These are phyloP conservation scores for Amphiduros pacificus DNA, from an alignment of 2,888 invertebrate species.

Conservation along the genomic window DNA sequence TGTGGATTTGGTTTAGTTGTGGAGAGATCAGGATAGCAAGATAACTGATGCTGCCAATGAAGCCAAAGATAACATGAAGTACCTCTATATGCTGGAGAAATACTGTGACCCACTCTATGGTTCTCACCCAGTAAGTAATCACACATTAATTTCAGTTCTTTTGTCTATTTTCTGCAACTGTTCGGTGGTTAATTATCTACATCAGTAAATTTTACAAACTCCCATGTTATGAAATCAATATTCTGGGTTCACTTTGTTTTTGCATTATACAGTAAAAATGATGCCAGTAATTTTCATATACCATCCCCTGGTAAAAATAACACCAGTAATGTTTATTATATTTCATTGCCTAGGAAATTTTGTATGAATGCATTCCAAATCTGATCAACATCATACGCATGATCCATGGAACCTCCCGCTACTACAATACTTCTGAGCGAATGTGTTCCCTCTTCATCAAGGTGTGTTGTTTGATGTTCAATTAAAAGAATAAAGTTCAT, in stretches of 20 bases:
- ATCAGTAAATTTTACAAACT: no score
- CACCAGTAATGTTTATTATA: no score
- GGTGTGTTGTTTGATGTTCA: constrained; percentile 35
- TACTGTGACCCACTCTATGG: constrained; percentile 57
- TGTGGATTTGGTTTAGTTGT: no score
- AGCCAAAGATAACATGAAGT: constrained; percentile 57
- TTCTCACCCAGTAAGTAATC: constrained; percentile 52
- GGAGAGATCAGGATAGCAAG: constrained; percentile 51
- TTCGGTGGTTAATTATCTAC: no score
- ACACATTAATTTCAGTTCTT: no score
- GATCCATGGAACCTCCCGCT: constrained; percentile 52
- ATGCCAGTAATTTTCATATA: no score
- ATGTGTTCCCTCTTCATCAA: constrained; percentile 56
- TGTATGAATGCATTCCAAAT: constrained; percentile 50
- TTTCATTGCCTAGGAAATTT: constrained; percentile 39
- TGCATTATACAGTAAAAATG: no score
- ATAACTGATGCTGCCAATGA: constrained; percentile 58
- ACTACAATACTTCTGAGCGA: constrained; percentile 55
- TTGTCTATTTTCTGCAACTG: no score
- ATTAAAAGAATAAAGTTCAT: background rate
- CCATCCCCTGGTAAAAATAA: no score
- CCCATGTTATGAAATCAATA: no score
- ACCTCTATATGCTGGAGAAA: constrained; percentile 55
- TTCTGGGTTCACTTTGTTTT: no score
- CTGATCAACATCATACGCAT: constrained; percentile 55